A percentile compares a stretch with the other conserved stretches of the same genome.
Evolutionary conservation across 2,888 invertebrate genomes (phyloP).

Genomic region (Caenorhabditis doughertyi): DNA sequence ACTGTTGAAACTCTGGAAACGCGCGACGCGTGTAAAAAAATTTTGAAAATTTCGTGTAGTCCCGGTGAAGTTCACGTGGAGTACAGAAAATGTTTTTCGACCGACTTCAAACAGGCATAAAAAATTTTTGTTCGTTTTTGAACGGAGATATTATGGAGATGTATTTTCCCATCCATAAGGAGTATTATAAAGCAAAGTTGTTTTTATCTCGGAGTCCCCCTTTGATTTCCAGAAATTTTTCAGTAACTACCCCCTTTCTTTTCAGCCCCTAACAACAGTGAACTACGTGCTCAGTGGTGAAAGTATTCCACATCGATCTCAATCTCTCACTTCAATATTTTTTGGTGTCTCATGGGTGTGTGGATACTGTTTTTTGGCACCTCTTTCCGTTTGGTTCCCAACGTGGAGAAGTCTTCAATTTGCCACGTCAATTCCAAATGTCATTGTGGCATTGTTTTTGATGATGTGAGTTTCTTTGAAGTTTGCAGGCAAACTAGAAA

Average conservation of each 20-base stretch:
- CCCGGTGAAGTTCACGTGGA: no score
- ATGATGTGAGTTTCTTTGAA: slow-evolving; percentile 33
- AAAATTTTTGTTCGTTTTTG: no score
- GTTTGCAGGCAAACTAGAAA: background rate
- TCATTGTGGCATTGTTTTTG: slow-evolving; percentile 44
- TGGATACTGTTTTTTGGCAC: slow-evolving; percentile 52
- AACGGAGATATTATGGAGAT: no score
- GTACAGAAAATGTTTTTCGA: no score
- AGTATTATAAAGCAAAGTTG: no score
- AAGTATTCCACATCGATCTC: slow-evolving; percentile 54
- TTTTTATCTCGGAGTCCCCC: no score
- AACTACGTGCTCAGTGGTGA: slow-evolving; percentile 63
- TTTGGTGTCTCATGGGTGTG: slow-evolving; percentile 63
- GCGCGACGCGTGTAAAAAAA: no score
- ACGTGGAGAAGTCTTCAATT: slow-evolving; percentile 60
- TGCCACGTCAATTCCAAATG: slow-evolving; percentile 50
- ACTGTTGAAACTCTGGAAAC: no score
- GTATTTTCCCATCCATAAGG: no score
- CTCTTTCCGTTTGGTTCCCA: slow-evolving; percentile 54
- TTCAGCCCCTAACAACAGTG: slow-evolving; percentile 64
- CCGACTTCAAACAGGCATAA: no score
- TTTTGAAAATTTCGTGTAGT: no score
- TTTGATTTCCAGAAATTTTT: no score
- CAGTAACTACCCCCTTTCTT: background rate
- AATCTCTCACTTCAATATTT: slow-evolving; percentile 53